phyloP scores from a whole-genome alignment of 2,797 vertebrate species.

The Manis pentadactyla region DNA sequence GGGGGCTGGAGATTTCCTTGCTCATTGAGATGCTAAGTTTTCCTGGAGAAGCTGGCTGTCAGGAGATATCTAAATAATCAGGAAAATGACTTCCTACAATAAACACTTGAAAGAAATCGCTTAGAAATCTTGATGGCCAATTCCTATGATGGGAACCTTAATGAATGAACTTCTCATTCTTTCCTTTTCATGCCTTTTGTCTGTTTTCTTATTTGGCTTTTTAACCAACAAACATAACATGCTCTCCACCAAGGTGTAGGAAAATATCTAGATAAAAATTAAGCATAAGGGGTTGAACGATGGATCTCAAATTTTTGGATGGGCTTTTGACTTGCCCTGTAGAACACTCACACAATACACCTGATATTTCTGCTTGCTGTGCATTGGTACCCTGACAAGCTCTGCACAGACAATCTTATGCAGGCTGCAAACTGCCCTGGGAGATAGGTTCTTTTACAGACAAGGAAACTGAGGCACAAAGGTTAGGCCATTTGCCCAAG shows the following conservation, averaged over 20 bases:
- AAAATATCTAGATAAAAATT: background rate
- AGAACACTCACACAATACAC: background rate
- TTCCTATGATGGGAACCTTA: background rate
- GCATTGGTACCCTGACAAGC: background rate
- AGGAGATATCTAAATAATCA: background rate
- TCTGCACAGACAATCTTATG: accelerated
- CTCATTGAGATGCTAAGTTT: background rate
- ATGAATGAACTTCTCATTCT: background rate
- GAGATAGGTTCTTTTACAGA: background rate
- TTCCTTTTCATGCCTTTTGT: background rate
- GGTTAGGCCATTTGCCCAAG: background rate
- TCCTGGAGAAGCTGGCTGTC: background rate
- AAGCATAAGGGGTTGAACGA: background rate
- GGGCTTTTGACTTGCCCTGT: background rate
- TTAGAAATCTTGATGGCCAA: background rate
- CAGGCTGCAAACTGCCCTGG: background rate
- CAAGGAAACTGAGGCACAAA: background rate
- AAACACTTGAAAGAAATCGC: slow-evolving; percentile 29
- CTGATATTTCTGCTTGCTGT: too few species aligned
- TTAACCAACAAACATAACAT: background rate
- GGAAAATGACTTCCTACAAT: background rate
- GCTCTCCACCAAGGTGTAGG: background rate
- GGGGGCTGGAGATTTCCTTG: background rate
- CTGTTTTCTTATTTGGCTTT: slow-evolving; percentile 11
- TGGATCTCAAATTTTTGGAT: background rate